These are phyloP conservation scores for Petroica traversi DNA, from an alignment of 2,113 vertebrate species.

Conservation along the genomic window DNA sequence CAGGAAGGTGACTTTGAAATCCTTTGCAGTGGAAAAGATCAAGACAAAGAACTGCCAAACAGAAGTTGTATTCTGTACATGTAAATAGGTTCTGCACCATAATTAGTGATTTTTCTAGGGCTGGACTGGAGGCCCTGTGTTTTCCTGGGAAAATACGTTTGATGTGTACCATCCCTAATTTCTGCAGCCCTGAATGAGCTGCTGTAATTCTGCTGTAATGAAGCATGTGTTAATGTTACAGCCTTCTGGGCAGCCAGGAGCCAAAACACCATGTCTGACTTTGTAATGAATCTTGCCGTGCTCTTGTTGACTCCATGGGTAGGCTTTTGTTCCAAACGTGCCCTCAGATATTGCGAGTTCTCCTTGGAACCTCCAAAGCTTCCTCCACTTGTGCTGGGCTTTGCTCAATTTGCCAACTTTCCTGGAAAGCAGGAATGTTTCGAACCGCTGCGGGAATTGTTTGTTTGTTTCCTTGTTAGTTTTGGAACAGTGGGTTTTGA, in stretches of 20 bases:
- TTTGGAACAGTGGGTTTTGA: neutral
- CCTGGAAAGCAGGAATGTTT: neutral
- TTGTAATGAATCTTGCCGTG: conserved; percentile 47
- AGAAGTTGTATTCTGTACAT: neutral
- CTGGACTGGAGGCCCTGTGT: neutral
- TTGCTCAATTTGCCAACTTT: neutral
- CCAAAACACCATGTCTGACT: conserved; percentile 52
- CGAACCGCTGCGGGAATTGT: neutral
- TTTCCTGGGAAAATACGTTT: conserved; percentile 63
- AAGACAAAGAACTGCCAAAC: neutral
- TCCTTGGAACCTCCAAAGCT: neutral
- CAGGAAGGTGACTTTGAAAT: neutral
- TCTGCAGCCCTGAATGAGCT: neutral
- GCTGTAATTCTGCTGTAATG: conserved; percentile 49
- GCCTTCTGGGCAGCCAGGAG: conserved; percentile 44
- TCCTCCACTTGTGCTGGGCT: neutral
- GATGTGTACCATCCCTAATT: conserved; percentile 56
- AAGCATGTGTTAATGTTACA: conserved; percentile 51
- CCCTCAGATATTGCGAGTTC: neutral
- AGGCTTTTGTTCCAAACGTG: conserved; percentile 30
- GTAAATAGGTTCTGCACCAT: neutral
- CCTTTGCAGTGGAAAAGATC: neutral
- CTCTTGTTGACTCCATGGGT: conserved; percentile 18
- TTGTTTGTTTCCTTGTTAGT: neutral
- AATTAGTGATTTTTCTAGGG: conserved; percentile 37